Evolutionary conservation across 2,888 invertebrate species (phyloP).

Genomic region (Archips crataeganus): DNA sequence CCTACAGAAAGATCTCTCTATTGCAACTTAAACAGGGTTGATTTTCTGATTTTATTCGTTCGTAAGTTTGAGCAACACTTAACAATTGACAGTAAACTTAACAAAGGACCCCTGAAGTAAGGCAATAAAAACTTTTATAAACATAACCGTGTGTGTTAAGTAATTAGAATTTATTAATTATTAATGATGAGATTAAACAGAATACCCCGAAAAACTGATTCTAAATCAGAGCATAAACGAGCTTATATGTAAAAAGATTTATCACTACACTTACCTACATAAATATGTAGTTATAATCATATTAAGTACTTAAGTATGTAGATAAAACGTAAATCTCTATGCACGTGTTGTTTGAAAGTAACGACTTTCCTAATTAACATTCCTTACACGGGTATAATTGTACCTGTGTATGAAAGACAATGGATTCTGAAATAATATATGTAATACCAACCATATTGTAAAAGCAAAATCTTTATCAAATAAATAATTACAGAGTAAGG

Average conservation of each 20-base stretch:
- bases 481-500: background rate
- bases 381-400: conserved; percentile 60
- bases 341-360: conserved; percentile 50
- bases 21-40: too few species aligned
- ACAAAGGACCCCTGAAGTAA: too few species aligned
- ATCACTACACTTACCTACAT: conserved; percentile 20
- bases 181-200: background rate
- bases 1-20: too few species aligned
- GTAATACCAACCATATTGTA: background rate
- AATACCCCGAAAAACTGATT: background rate
- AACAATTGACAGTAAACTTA: too few species aligned
- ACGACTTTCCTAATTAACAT: conserved; percentile 79
- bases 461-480: background rate
- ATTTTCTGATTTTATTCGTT: too few species aligned
- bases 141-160: too few species aligned
- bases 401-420: conserved; percentile 23
- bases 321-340: conserved; percentile 40
- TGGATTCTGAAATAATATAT: conserved; percentile 16
- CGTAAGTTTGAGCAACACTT: too few species aligned
- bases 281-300: conserved; percentile 16
- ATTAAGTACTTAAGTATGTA: conserved; percentile 35
- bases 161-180: background rate
- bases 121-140: too few species aligned
- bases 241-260: background rate
- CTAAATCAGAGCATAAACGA: background rate